phyloP scores from a whole-genome alignment of 2,888 invertebrate genomes.

The Erebia palarica region DNA sequence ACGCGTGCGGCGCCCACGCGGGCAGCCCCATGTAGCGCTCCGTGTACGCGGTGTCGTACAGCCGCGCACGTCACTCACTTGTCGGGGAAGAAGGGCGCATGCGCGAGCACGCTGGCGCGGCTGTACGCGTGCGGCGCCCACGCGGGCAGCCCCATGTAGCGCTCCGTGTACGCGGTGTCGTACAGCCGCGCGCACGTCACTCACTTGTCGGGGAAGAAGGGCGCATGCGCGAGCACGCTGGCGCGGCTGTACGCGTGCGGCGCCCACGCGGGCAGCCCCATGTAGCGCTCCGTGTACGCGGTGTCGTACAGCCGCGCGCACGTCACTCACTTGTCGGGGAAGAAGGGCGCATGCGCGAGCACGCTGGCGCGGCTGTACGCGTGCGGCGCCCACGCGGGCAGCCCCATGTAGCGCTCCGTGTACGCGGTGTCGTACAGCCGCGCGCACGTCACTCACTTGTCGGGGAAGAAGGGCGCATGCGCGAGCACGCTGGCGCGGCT shows the following conservation, averaged over 20 bases:
- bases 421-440: slow-evolving; percentile 98
- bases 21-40: slow-evolving; percentile 94
- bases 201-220: too few relatives aligned
- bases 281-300: slow-evolving; percentile 98
- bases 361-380: slow-evolving; percentile 96
- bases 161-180: slow-evolving; percentile 99
- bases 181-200: slow-evolving; percentile 98
- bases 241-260: slow-evolving; percentile 93
- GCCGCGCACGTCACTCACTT: slow-evolving; percentile 96
- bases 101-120: slow-evolving; percentile 91
- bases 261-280: slow-evolving; percentile 80
- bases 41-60: slow-evolving; percentile 99
- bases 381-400: slow-evolving; percentile 68
- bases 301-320: slow-evolving; percentile 99
- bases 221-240: slow-evolving; percentile 91
- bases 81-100: slow-evolving; percentile 93
- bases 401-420: slow-evolving; percentile 96
- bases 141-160: slow-evolving; percentile 89
- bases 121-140: slow-evolving; percentile 89
- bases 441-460: slow-evolving; percentile 99
- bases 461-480: slow-evolving; percentile 92
- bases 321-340: too few relatives aligned
- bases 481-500: slow-evolving; percentile 94
- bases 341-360: slow-evolving; percentile 90
- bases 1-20: slow-evolving; percentile 83